These are phyloP conservation scores for Amorpha juglandis DNA, from an alignment of 2,888 invertebrate genomes.

Conservation along the genomic window DNA sequence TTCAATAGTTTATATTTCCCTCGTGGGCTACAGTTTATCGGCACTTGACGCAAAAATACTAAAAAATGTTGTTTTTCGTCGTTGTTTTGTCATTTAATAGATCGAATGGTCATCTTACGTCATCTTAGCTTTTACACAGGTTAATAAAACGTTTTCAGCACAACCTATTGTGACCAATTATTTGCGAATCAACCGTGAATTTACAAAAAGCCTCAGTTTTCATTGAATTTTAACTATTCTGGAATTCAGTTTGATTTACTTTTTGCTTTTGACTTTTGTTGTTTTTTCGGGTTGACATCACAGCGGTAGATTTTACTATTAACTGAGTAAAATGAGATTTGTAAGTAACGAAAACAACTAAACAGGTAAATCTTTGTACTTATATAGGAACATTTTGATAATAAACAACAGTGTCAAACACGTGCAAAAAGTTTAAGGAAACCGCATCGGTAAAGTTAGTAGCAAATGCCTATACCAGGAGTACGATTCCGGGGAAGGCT, in stretches of 20 bases:
- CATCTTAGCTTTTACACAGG: background rate
- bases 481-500: no score
- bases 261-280: background rate
- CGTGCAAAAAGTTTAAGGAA: no score
- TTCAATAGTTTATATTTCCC: no score
- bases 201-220: background rate
- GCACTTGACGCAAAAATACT: background rate
- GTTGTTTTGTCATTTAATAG: no score
- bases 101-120: background rate
- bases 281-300: background rate
- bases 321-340: background rate
- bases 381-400: background rate
- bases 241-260: conserved; percentile 6
- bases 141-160: conserved; percentile 5
- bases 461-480: no score
- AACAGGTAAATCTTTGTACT: conserved; percentile 4
- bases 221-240: conserved; percentile 12
- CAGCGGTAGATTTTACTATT: conserved; percentile 1
- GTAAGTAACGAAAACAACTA: background rate
- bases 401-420: no score
- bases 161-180: conserved; percentile 32
- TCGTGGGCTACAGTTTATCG: background rate
- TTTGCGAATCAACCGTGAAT: conserved; percentile 30
- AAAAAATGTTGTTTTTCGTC: background rate
- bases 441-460: no score